Evolutionary conservation across 2,888 invertebrate genomes (phyloP).

Genomic region (Epistrophe eligans): DNA sequence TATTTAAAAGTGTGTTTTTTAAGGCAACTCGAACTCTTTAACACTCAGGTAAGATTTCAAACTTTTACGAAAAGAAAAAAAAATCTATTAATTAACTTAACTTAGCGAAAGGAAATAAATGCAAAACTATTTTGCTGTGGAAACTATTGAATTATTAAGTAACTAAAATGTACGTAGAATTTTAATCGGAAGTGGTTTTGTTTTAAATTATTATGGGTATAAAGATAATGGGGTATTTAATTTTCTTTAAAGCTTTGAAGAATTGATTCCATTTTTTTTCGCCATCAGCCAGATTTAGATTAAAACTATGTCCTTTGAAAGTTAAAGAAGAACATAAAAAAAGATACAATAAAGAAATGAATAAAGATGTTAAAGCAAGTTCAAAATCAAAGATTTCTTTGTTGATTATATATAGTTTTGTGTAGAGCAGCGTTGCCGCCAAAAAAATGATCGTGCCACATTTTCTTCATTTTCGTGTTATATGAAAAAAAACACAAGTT

Average conservation of each 20-base stretch:
- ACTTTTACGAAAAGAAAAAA: slow-evolving; percentile 27
- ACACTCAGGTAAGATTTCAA: slow-evolving; percentile 23
- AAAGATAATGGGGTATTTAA: not conserved
- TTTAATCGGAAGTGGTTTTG: slow-evolving; percentile 35
- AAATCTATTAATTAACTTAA: slow-evolving; percentile 50
- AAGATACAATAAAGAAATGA: not conserved
- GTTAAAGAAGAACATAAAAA: not conserved
- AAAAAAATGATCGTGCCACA: too few relatives aligned
- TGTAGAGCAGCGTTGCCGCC: too few relatives aligned
- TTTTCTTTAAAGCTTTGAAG: not conserved
- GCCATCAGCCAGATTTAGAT: not conserved
- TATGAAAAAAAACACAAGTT: too few relatives aligned
- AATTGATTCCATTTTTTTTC: not conserved
- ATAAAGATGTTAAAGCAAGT: not conserved
- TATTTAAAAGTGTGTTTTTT: slow-evolving; percentile 7
- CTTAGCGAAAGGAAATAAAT: slow-evolving; percentile 12
- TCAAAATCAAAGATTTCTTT: not conserved
- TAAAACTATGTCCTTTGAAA: not conserved
- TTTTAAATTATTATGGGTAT: not conserved
- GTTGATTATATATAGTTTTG: not conserved
- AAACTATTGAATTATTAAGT: slow-evolving; percentile 61
- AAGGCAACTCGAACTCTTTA: slow-evolving; percentile 49
- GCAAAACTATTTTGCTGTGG: slow-evolving; percentile 37
- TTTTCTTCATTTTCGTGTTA: too few relatives aligned
- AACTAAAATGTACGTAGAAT: slow-evolving; percentile 56